Evolutionary conservation across 2,113 vertebrate species (phyloP).

Genomic region (Oenanthe melanoleuca): DNA sequence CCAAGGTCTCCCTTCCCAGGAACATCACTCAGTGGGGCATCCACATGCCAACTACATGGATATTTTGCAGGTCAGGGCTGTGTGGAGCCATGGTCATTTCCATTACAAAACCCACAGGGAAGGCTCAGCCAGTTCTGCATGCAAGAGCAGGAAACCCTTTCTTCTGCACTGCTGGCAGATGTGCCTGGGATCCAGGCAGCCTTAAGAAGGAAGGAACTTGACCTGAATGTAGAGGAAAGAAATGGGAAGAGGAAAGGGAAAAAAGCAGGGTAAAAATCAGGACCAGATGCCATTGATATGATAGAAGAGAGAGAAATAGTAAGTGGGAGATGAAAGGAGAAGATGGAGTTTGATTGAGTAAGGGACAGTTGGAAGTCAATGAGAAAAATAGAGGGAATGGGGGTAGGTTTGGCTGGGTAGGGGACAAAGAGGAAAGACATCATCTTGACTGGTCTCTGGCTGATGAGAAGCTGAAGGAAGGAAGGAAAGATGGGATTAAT

Average conservation of each 20-base stretch:
- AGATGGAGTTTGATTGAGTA: neutral
- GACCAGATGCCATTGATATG: neutral
- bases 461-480: neutral
- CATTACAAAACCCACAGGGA: neutral
- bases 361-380: neutral
- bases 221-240: neutral
- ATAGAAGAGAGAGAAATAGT: neutral
- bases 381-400: neutral
- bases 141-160: neutral
- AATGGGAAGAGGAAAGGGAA: neutral
- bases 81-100: neutral
- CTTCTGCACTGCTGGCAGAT: neutral
- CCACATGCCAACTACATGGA: neutral
- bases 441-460: neutral
- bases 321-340: neutral
- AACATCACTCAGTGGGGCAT: neutral
- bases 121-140: neutral
- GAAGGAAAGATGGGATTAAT: neutral
- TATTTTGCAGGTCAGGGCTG: neutral
- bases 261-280: neutral
- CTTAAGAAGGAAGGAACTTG: neutral
- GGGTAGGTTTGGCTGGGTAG: neutral
- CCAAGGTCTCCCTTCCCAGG: neutral
- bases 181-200: neutral
- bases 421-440: neutral